Percentiles rank a stretch among this genome's conserved stretches.
Evolutionary conservation across 2,113 vertebrate genomes (phyloP).

Genomic region (Colistium nudipinnis): DNA sequence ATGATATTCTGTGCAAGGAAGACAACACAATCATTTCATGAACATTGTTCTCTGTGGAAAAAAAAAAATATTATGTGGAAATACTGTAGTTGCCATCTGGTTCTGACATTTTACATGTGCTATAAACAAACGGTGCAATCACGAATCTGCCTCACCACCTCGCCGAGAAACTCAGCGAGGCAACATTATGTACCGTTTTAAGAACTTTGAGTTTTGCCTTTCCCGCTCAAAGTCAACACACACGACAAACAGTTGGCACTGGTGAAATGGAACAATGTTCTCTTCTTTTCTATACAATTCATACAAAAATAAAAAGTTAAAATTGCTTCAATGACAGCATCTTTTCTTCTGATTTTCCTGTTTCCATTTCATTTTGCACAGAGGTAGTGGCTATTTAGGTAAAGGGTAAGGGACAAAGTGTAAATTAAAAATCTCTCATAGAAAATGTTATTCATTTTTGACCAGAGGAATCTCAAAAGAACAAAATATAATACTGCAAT

Average conservation of each 20-base stretch:
- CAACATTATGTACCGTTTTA: slow-evolving; percentile 65
- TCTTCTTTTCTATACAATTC: slow-evolving; percentile 82
- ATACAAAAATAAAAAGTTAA: slow-evolving; percentile 86
- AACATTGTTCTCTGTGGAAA: slow-evolving; percentile 69
- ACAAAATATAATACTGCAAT: slow-evolving; percentile 96
- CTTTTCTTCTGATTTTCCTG: slow-evolving; percentile 69
- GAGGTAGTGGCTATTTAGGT: slow-evolving; percentile 86
- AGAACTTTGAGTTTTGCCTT: slow-evolving; percentile 68
- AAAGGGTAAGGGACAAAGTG: slow-evolving; percentile 75
- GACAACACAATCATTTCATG: slow-evolving; percentile 74
- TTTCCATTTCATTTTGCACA: slow-evolving; percentile 82
- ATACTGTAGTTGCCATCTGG: slow-evolving; percentile 71
- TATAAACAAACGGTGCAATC: slow-evolving; percentile 69
- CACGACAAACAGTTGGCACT: slow-evolving; percentile 78
- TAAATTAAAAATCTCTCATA: slow-evolving; percentile 83
- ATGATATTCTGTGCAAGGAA: slow-evolving; percentile 77
- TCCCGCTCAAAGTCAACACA: slow-evolving; percentile 70
- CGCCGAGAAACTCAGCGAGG: slow-evolving; percentile 51
- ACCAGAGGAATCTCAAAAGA: slow-evolving; percentile 81
- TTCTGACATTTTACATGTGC: slow-evolving; percentile 69
- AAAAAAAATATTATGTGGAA: slow-evolving; percentile 61
- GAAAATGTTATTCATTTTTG: slow-evolving; percentile 80
- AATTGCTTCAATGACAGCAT: slow-evolving; percentile 77
- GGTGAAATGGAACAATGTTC: slow-evolving; percentile 81
- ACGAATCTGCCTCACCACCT: slow-evolving; percentile 57